These are phyloP conservation scores for Chrysemys picta DNA, from an alignment of 2,113 vertebrate genomes.

Conservation along the genomic window DNA sequence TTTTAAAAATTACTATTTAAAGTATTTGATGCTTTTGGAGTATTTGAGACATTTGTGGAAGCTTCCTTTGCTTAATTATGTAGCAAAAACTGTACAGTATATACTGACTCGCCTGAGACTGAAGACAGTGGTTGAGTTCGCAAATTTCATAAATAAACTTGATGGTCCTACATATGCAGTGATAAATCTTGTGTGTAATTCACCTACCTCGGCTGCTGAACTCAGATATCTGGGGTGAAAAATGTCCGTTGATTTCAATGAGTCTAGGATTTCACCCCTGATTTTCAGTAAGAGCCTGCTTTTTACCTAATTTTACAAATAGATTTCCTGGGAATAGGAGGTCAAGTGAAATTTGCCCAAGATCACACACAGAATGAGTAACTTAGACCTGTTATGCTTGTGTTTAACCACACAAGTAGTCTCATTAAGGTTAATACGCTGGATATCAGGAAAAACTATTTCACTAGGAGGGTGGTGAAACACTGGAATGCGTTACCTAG, in stretches of 20 bases:
- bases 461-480: too few relatives aligned
- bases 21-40: not conserved
- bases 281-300: not conserved
- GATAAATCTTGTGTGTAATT: not conserved
- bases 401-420: not conserved
- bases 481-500: too few relatives aligned
- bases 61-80: not conserved
- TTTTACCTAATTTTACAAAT: not conserved
- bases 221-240: rapidly evolving
- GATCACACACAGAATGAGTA: not conserved
- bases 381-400: not conserved
- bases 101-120: rapidly evolving
- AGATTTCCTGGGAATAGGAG: not conserved
- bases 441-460: too few relatives aligned
- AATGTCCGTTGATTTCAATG: rapidly evolving
- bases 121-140: not conserved
- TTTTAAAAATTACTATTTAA: not conserved
- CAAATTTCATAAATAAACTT: rapidly evolving
- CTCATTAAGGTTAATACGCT: not conserved
- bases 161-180: not conserved
- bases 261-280: not conserved
- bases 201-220: rapidly evolving
- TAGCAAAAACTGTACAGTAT: not conserved
- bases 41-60: not conserved
- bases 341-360: not conserved